Base-by-base conservation (phyloP, 2,113 vertebrate species). In the Syngnathus scovelli region DNA sequence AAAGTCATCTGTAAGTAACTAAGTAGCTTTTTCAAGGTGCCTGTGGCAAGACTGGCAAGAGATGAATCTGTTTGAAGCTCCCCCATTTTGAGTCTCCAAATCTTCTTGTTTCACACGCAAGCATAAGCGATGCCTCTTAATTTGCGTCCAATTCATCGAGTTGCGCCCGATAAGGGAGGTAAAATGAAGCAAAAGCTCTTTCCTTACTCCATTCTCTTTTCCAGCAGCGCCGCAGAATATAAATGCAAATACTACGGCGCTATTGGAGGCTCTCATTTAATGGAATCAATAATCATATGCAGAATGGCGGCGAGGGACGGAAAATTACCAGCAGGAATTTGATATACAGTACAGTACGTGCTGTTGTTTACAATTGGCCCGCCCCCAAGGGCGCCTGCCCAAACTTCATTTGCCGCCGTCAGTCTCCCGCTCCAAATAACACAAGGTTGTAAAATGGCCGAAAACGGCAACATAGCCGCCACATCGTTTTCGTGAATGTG, bases 71-170 rank as follows among this genome's bases (percentile, higher is more conserved):
- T 19, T 49, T 49, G 46, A 6, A 18, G 46, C 16, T 49, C 46
- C 18, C 18, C 9, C 12, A 33, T 49, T 49, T 49, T 18, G 46
- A 49, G 16, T 46, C 44, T 49, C 16, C 46, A 27, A 55, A 55
- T 33, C 54, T 59, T 19, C 78, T 79, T 82, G 78, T 83, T 81
- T 81, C 77, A 61, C 79, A 72, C 38, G 44, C 64, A n/a, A 52
- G 77, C 86, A 85, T 86, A 89, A 90, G 83, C 83, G 89, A 84
- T 87, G 85, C 83, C 74, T 87, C 85, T 83, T 88, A 51, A 90
- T 92, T 89, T 89, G 85, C 89, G 82, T 86, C 81, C 86, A 85
- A 88, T 89, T 90, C 86, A 86, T 87, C 85, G 85, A 85, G 77
- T 89, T 85, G 78, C 77, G 73, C 85, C 74, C 72, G 78, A 86